phyloP scores from a whole-genome alignment of 2,888 invertebrate genomes.

The Athalia cordata region DNA sequence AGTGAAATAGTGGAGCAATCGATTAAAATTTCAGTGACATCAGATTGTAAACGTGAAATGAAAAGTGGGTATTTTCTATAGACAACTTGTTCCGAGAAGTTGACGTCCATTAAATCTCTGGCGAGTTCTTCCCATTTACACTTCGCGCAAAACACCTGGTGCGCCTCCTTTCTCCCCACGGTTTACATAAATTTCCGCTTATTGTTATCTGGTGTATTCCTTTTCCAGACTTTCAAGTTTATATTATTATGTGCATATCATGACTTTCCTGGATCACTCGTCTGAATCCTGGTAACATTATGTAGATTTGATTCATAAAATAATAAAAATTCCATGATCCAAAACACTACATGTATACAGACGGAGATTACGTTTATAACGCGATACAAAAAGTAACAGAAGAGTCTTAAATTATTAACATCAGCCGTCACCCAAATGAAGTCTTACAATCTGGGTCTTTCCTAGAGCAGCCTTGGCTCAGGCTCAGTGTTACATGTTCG shows the following conservation, averaged over 20 bases:
- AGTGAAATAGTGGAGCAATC: neutral
- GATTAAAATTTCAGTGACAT: neutral
- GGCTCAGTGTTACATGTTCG: slow-evolving; percentile 51
- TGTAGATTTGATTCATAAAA: no score
- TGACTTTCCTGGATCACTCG: no score
- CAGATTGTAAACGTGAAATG: neutral
- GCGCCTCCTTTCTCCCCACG: neutral
- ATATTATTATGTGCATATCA: no score
- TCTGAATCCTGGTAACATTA: no score
- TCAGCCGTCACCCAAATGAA: slow-evolving; percentile 53
- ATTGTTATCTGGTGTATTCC: neutral
- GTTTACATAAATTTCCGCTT: neutral
- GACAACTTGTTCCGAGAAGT: neutral
- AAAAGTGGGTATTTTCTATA: neutral
- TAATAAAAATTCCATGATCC: no score
- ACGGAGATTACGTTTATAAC: neutral
- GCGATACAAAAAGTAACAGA: neutral
- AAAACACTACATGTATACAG: neutral
- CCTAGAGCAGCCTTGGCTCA: slow-evolving; percentile 62
- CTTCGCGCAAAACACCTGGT: slow-evolving; percentile 19
- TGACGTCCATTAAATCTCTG: slow-evolving; percentile 16
- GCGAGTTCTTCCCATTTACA: slow-evolving; percentile 12
- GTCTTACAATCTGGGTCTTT: slow-evolving; percentile 64
- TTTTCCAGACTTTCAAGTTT: no score
- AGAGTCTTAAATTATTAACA: slow-evolving; percentile 41